Base-by-base conservation (phyloP, 2,113 vertebrate genomes). In the Thalassarche chlororhynchos region DNA sequence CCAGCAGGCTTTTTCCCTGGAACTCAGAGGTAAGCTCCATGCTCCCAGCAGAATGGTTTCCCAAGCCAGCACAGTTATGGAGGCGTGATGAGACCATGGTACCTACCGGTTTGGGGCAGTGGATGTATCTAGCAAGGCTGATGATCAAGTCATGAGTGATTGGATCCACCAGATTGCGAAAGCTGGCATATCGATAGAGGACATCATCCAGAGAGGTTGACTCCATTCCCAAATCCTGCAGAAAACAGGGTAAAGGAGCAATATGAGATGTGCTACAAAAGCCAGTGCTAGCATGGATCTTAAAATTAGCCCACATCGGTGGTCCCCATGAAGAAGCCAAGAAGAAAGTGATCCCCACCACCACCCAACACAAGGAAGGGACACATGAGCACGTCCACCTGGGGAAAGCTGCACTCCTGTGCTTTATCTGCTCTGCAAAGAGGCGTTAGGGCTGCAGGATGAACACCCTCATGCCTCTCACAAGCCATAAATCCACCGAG, bases 121-220 rank as follows among this genome's bases (percentile, higher is more conserved):
- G 99, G 95, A 99, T 98, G 55, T 99, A 99, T 93, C 99, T 98
- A 1, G 99, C 99, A 89, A 99, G 98, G 97, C 99, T 99, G 98
- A 99, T 99, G 95, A 99, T 99, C 93, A 99, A 98, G 97, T 99
- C 99, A 1, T 99, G 99, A 1, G 99, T 99, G 98, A 99, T 99
- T 15, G 99, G 99, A 97, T 99, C 99, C 91, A 99, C 99, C 92
- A 99, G 98, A 98, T 99, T 99, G 62, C 99, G 98, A 98, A 99
- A 99, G 98, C 99, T 99, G 98, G 99, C 99, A 0, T 99, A 99
- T 47, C 99, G 99, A 47, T 99, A 99, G 66, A 99, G 98, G 46
- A 99, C 99, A 3, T 99, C 99, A 18, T 99, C 99, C 98, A 99
- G 98, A 5, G 99, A 99, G 40, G 99, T 99, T 0, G 99, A 99